Evolutionary conservation across 2,113 vertebrate species (phyloP), one percentile per base, ranked within the genome.

Genomic region (Dipodomys ordii): DNA sequence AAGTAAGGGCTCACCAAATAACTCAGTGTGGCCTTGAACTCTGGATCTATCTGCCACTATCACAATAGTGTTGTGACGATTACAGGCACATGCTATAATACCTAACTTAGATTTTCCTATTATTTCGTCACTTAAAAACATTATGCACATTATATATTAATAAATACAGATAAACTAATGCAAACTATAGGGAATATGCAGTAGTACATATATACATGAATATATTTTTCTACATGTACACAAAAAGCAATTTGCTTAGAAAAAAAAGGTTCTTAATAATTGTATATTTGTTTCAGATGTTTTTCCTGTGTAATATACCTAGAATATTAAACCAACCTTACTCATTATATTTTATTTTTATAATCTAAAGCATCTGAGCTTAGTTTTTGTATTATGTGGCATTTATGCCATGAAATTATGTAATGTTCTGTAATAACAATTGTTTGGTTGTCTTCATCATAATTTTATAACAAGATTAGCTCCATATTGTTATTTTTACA

Each of bases 401-500:
- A 30, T 3, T 76, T 85, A 77, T 73, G 7, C 3, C 64, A 0
- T 85, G 12, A 62, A 49, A 16, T 19, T 16, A 77, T 80, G 76
- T 81, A 73, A 93, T 6, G 9, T 73, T 62, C 27, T 28, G 4
- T 62, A 62, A 62, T 62, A 22, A 62, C 6, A 62, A 46, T 27
- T 91, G 1, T 88, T 80, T 69, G 69, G 72, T 87, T 74, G 2
- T 57, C 13, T 69, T 12, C 39, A 32, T 79, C 77, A 46, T 30
- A 57, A 69, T 83, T 68, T 20, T 85, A 69, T 64, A 85, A 28
- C 8, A 60, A 73, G 3, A 67, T 32, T 69, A n/a, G 12, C 9
- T 10, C n/a, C 32, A 73, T 28, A 20, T 57, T 79, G 11, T 88
- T 88, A 16, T 78, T 92, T 57, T 88, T 88, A 20, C 72, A 90